Evolutionary conservation across 2,113 vertebrate genomes (phyloP), one percentile per base, ranked within the genome.

Genomic region (Malurus cyaneus): DNA sequence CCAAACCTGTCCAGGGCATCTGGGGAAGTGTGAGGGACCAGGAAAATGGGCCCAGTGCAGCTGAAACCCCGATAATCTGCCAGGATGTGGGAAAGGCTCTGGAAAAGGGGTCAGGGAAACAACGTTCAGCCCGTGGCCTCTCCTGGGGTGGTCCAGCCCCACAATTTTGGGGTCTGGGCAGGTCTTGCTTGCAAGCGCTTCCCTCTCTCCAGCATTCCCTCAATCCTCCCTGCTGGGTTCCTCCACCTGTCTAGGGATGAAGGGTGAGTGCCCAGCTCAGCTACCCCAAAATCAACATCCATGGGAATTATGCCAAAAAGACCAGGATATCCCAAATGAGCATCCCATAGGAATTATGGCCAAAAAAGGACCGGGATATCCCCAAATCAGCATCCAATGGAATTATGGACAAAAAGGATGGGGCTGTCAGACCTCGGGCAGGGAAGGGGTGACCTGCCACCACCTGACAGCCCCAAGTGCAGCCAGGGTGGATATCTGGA

Each of bases 81-180:
- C 64, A 60, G 15, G 12, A 73, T 60, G 65, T 78, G 88, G 71
- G 67, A 78, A 80, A 73, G 24, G 77, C 32, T 53, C 52, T 62
- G 76, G 76, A 85, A 89, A 61, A 72, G 50, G 85, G 92, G 80
- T 71, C 92, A 79, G 77, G 85, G 78, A 66, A 84, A 44, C 79
- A 89, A 57, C 0, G 0, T n/a, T 57, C 87, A 76, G 73, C 79
- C 21, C 57, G 9, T 60, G 83, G 92, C 92, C 86, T 90, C 89
- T 88, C 83, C 80, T 62, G 88, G 89, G 86, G 83, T 12, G 23
- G 42, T 89, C 94, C 95, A 94, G 70, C 74, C 74, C 81, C 79
- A 61, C 66, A 80, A 41, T 79, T 92, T 64, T 31, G 86, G 59
- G 32, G 31, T 64, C 28, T 9, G 56, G 74, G 39, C 28, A 69